Conservation (phyloP, 2,113 vertebrate genomes). For the Telmatochromis brichardi region DNA sequence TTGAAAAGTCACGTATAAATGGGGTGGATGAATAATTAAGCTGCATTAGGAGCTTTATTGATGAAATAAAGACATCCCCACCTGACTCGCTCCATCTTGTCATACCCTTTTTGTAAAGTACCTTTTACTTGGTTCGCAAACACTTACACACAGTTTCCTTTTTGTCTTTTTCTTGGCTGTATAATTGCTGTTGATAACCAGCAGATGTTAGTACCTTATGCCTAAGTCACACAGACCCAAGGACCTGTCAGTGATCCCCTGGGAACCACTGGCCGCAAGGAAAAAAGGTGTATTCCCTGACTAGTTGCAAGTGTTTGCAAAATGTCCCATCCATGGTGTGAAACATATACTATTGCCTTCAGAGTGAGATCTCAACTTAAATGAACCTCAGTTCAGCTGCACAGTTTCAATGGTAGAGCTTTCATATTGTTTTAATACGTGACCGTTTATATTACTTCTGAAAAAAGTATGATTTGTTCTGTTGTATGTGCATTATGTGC, state of each 20-base stretch:
- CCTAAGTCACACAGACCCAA: background rate
- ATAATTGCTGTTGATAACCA: background rate
- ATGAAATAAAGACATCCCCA: background rate
- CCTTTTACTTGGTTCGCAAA: background rate
- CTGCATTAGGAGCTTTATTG: slow-evolving; percentile 18
- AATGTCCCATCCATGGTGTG: background rate
- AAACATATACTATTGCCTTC: background rate
- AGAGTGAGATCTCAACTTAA: background rate
- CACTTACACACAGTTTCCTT: background rate
- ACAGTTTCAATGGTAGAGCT: background rate
- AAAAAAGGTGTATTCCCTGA: background rate
- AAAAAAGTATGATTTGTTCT: background rate
- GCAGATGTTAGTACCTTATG: background rate
- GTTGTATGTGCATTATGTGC: background rate
- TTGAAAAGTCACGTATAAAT: background rate
- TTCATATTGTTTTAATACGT: background rate
- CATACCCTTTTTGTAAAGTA: background rate
- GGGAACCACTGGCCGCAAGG: background rate
- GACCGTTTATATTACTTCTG: background rate
- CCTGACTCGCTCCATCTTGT: background rate
- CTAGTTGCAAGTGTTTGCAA: background rate
- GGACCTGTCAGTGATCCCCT: background rate
- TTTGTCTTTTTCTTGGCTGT: background rate
- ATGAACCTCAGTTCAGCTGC: background rate
- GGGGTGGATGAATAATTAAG: slow-evolving; percentile 7